Percentiles rank a stretch among this genome's conserved stretches.
These are phyloP conservation scores for Schlechtendalia chinensis DNA, from an alignment of 1,140 invertebrate species.

Conservation along the genomic window DNA sequence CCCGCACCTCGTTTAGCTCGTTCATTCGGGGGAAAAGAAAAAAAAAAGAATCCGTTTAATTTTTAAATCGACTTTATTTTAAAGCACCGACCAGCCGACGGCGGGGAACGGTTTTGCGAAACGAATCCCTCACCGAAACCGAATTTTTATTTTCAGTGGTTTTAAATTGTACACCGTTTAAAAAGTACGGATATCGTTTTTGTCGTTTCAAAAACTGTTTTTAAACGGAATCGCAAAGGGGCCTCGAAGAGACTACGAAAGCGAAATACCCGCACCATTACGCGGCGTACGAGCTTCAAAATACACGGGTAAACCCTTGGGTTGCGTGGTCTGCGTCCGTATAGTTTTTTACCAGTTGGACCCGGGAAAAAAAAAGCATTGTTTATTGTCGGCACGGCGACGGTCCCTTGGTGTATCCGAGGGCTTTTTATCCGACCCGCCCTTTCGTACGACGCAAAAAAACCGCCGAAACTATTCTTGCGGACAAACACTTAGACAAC, in stretches of 20 bases:
- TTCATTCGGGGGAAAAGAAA: conserved; percentile 8
- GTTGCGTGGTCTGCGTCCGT: no score
- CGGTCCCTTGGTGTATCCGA: no score
- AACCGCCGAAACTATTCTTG: no score
- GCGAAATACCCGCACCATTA: conserved; percentile 53
- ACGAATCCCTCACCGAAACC: background rate
- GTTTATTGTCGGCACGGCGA: no score
- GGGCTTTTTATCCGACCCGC: no score
- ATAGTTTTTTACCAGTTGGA: no score
- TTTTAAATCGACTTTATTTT: background rate
- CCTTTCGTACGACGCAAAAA: no score
- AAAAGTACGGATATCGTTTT: background rate
- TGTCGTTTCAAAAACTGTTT: background rate
- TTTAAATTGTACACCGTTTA: background rate
- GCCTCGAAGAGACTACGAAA: conserved; percentile 53
- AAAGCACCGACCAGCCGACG: background rate
- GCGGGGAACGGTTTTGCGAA: background rate
- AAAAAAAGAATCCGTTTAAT: conserved; percentile 26
- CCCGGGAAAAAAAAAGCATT: no score
- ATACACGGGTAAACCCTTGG: conserved; percentile 52
- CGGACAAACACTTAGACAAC: no score
- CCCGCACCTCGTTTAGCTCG: background rate
- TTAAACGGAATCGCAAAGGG: conserved; percentile 48
- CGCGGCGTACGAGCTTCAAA: conserved; percentile 53
- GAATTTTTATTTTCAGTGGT: background rate